Percentiles rank a stretch among this genome's conserved stretches.
Conservation (phyloP, 2,797 vertebrate genomes). For the Psittacula derbiana region DNA sequence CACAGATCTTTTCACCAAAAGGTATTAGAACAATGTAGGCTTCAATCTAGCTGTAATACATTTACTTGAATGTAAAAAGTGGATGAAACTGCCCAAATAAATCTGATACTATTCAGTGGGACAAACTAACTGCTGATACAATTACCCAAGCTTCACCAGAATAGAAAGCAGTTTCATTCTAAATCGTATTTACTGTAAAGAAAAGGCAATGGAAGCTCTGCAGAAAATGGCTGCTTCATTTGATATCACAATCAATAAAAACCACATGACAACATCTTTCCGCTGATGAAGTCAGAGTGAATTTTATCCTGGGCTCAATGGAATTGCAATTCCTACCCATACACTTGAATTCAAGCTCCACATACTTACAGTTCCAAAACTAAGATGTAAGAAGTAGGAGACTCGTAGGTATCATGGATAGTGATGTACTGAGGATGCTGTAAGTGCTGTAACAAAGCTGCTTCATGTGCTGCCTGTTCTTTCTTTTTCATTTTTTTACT, state of each 20-base stretch:
- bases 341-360: background rate
- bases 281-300: background rate
- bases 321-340: background rate
- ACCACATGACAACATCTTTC: background rate
- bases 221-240: background rate
- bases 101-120: background rate
- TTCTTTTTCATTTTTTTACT: conserved; percentile 98
- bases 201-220: background rate
- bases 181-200: background rate
- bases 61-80: background rate
- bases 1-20: background rate
- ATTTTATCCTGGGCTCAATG: background rate
- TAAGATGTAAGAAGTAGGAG: conserved; percentile 87
- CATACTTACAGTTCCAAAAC: conserved; percentile 90
- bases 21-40: background rate
- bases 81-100: background rate
- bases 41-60: background rate
- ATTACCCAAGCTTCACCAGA: background rate
- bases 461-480: conserved; percentile 94
- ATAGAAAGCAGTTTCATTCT: background rate
- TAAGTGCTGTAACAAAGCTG: conserved; percentile 86
- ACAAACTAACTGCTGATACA: background rate
- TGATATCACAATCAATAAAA: background rate
- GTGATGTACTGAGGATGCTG: conserved; percentile 92
- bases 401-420: conserved; percentile 91